Evolutionary conservation across 2,888 invertebrate species (phyloP).

Genomic region (Strigamia maritima): DNA sequence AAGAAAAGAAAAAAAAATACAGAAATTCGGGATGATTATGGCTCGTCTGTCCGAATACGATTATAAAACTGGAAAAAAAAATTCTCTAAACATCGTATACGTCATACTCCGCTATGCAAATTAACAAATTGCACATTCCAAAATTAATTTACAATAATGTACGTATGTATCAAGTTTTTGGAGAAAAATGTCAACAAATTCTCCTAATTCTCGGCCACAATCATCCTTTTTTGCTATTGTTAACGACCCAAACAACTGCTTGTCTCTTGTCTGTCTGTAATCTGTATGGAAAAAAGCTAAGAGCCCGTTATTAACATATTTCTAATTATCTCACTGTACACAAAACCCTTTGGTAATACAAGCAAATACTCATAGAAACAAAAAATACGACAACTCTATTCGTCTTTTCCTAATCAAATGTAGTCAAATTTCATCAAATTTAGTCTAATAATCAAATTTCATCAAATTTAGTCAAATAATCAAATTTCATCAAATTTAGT

Average conservation of each 20-base stretch:
- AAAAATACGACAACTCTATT: neutral
- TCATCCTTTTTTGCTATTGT: slow-evolving; percentile 7
- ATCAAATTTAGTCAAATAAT: no score
- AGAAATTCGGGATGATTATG: neutral
- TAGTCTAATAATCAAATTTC: no score
- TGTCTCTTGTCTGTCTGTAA: no score
- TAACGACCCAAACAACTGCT: neutral
- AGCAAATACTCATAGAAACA: neutral
- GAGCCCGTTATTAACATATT: neutral
- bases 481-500: no score
- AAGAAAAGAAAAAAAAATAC: neutral
- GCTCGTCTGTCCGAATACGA: slow-evolving; percentile 3
- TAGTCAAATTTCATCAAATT: no score
- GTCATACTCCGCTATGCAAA: neutral
- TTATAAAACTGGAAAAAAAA: neutral
- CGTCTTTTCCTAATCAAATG: no score
- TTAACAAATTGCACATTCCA: neutral
- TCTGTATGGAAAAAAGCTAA: neutral
- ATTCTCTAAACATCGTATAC: neutral
- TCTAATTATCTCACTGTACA: slow-evolving; percentile 16
- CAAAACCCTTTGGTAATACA: neutral
- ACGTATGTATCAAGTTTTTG: neutral
- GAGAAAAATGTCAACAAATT: neutral
- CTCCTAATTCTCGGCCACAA: neutral
- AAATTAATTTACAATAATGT: neutral